Percentiles rank a stretch among this genome's conserved stretches.
phyloP scores from a whole-genome alignment of 2,113 vertebrate genomes.

The Ramphastos sulfuratus region DNA sequence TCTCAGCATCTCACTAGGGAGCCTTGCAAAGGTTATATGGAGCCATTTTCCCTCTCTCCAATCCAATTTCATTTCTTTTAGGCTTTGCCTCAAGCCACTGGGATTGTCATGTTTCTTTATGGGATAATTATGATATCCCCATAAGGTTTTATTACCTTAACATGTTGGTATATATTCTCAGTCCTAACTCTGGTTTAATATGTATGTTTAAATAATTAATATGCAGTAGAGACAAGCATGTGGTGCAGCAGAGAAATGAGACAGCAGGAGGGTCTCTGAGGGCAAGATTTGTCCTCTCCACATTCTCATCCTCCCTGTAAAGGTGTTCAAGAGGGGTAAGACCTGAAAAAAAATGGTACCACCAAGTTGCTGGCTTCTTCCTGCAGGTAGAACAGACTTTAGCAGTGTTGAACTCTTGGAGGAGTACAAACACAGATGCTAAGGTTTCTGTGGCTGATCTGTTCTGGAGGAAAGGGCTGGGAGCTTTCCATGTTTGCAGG shows the following conservation, averaged over 20 bases:
- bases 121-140: slow-evolving; percentile 9
- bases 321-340: background rate
- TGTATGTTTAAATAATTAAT: slow-evolving; percentile 36
- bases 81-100: background rate
- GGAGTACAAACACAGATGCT: background rate
- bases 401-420: background rate
- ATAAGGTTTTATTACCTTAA: slow-evolving; percentile 2
- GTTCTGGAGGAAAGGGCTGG: background rate
- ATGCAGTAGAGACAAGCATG: background rate
- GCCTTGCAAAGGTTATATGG: background rate
- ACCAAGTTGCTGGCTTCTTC: background rate
- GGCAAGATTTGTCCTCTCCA: background rate
- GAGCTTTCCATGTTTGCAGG: background rate
- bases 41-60: slow-evolving; percentile 2
- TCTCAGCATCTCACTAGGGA: background rate
- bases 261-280: background rate
- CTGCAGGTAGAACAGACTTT: background rate
- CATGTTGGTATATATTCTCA: background rate
- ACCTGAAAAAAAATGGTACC: background rate
- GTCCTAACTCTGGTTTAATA: background rate
- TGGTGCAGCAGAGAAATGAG: background rate
- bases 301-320: background rate
- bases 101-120: slow-evolving; percentile 41
- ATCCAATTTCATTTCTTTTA: slow-evolving; percentile 15
- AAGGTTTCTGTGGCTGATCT: rapidly evolving